A percentile compares a stretch with the other conserved stretches of the same genome.
Conservation (phyloP, 2,888 invertebrate genomes). For the Seira ritae region DNA sequence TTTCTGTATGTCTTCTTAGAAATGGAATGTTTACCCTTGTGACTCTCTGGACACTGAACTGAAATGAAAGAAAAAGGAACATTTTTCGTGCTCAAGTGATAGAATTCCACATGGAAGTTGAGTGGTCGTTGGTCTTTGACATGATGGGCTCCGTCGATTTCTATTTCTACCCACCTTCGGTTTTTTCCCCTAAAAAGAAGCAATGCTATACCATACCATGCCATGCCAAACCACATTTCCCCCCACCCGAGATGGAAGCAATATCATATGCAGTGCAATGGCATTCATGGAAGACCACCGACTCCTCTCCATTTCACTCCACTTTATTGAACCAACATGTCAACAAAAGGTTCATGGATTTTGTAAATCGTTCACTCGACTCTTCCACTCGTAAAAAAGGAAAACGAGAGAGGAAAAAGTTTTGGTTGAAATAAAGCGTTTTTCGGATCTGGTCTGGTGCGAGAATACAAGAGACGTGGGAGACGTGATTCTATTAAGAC, state of each 20-base stretch:
- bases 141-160: no score
- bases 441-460: no score
- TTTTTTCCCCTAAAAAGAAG: conserved; percentile 30
- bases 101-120: no score
- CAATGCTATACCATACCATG: conserved; percentile 29
- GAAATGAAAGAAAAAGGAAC: no score
- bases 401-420: conserved; percentile 22
- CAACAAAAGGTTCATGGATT: conserved; percentile 33
- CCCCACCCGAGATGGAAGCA: no score
- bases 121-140: no score
- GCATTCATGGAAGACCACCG: no score
- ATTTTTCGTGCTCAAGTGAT: conserved; percentile 18
- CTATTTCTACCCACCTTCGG: conserved; percentile 27
- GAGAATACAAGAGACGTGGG: no score
- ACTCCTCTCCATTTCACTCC: conserved; percentile 25
- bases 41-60: conserved; percentile 18
- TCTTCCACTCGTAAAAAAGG: not conserved
- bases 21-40: conserved; percentile 41
- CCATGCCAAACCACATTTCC: no score
- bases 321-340: conserved; percentile 61
- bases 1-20: not conserved
- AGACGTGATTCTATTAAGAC: conserved; percentile 59
- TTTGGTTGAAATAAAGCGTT: conserved; percentile 6
- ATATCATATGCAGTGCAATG: no score
- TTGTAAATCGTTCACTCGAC: conserved; percentile 31